Conservation (phyloP, 2,113 vertebrate genomes). For the Furnarius figulus region DNA sequence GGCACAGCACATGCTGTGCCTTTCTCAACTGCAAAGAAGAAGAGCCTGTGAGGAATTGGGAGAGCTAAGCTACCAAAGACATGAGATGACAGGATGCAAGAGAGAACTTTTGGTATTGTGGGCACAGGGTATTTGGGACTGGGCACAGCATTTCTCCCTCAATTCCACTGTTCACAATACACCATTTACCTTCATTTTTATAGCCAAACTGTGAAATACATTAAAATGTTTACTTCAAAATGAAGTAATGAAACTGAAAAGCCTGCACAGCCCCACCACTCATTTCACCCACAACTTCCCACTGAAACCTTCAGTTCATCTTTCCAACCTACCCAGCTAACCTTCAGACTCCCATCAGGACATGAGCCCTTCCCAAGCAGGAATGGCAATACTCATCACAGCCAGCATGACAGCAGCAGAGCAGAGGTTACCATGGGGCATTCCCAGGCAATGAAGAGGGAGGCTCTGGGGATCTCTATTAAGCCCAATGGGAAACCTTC, state of each 20-base stretch:
- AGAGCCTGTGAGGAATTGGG: background rate
- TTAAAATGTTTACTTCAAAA: background rate
- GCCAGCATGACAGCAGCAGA: background rate
- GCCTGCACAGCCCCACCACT: background rate
- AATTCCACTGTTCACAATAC: background rate
- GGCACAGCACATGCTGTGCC: background rate
- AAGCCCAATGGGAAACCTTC: background rate
- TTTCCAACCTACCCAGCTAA: background rate
- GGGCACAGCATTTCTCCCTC: background rate
- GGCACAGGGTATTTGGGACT: background rate
- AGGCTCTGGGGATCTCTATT: background rate
- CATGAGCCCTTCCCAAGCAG: fast-evolving
- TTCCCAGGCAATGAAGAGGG: background rate
- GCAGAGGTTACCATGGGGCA: background rate
- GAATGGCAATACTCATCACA: background rate
- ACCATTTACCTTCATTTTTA: background rate
- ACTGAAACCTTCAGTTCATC: background rate
- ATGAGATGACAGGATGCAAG: background rate
- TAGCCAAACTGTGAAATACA: background rate
- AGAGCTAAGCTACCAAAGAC: background rate
- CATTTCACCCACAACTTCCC: background rate
- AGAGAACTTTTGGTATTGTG: background rate
- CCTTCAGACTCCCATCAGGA: background rate
- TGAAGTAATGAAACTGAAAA: background rate
- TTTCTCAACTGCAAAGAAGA: background rate